Evolutionary conservation across 1,140 invertebrate species (phyloP).

Genomic region (Cydia splendana): DNA sequence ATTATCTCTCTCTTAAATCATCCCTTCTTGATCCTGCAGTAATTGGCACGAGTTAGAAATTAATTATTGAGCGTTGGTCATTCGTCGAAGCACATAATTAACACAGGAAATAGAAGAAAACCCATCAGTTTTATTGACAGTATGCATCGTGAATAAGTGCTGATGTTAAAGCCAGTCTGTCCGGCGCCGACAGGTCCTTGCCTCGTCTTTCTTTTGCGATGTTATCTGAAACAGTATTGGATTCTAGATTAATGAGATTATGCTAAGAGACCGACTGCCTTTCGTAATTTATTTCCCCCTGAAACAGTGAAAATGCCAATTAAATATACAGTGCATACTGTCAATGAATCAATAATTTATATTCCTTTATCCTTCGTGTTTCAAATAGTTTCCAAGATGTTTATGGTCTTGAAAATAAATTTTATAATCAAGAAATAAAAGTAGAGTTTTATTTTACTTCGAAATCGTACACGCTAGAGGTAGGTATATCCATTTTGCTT

Average conservation of each 20-base stretch:
- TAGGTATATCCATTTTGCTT: not conserved
- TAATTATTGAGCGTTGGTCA: no score
- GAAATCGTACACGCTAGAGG: not conserved
- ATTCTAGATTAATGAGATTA: slow-evolving; percentile 29
- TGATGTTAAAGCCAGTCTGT: not conserved
- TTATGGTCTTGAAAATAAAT: not conserved
- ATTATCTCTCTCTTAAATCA: no score
- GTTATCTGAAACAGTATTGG: slow-evolving; percentile 29
- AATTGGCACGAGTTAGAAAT: no score
- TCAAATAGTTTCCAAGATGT: not conserved
- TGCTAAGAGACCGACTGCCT: slow-evolving; percentile 12
- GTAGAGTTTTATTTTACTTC: not conserved
- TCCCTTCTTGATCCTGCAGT: no score
- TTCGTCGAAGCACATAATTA: not conserved
- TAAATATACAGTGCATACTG: not conserved
- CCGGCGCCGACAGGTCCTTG: slow-evolving; percentile 24
- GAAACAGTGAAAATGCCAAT: slow-evolving; percentile 1
- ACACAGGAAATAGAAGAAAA: not conserved
- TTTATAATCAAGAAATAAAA: not conserved
- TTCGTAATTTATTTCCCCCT: slow-evolving; percentile 20
- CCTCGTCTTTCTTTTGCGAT: slow-evolving; percentile 25
- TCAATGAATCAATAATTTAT: slow-evolving; percentile 1
- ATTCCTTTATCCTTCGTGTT: not conserved
- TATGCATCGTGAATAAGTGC: not conserved
- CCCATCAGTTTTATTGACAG: not conserved